Base-by-base conservation (phyloP, 2,888 invertebrate species). In the Tipula lateralis region DNA sequence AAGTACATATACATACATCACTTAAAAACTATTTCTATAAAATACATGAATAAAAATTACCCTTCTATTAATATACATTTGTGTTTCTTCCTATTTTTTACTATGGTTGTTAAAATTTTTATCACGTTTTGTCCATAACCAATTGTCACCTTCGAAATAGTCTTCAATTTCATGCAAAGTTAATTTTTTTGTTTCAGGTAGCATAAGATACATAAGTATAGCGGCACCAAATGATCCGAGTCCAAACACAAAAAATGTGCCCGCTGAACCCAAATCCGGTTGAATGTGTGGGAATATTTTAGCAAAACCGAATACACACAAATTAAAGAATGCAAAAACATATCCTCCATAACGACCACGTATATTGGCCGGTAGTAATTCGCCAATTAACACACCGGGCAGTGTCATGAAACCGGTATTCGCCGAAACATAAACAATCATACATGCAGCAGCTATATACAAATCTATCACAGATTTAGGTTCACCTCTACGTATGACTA, bases 391-490 rank as follows among this genome's bases (percentile, higher is more conserved):
- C 32, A 95, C 92, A 24, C 94, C 94, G 0, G 95, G 95, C 86
- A 95, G 91, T 1, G 94, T 92, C 92, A 95, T 93, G 87, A 95
- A 92, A 1, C 95, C 94, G 0, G 95, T 95, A 88, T 95, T 95
- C 86, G 93, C 92, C 5, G 93, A 94, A 19, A 95, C 94, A 88
- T 95, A 96, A 44, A 92, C 88, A n/a, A 95, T 89, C 1, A 95
- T 91, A 84, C 92, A 92, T 1, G 89, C 86, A 0, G 90, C 90
- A 9, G 91, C 88, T 19, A 92, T 87, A 86, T 91, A 91, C 80
- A 87, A 87, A 86, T 88, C 87, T 6, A 88, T 87, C 80, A 88
- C 87, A 80, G 89, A 88, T 36, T 88, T 88, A 0, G 87, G 86
- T 85, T 87, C 85, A 2, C 89, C 89, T 2, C 87, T 86, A 13